Percentiles rank a stretch among this genome's conserved stretches.
Evolutionary conservation across 2,888 invertebrate species (phyloP).

Genomic region (Athalia circularis): DNA sequence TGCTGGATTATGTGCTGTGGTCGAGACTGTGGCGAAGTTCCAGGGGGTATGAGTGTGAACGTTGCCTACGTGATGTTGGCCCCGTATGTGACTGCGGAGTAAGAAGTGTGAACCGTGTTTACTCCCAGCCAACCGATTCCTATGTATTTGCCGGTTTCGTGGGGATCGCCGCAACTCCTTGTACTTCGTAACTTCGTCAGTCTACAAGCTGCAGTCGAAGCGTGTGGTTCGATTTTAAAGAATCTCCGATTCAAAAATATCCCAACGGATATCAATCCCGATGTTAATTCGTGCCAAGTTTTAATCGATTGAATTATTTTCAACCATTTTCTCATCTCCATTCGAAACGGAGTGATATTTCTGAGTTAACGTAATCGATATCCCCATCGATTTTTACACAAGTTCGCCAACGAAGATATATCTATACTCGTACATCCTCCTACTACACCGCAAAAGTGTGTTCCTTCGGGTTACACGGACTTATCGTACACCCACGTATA

Average conservation of each 20-base stretch:
- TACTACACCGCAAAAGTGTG: no score
- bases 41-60: background rate
- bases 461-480: no score
- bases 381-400: no score
- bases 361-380: no score
- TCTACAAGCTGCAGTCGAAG: conserved; percentile 32
- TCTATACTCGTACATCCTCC: no score
- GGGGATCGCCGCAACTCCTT: conserved; percentile 12
- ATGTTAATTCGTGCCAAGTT: no score
- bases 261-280: no score
- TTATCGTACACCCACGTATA: background rate
- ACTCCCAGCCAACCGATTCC: conserved; percentile 23
- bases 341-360: no score
- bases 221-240: conserved; percentile 22
- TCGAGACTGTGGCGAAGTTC: background rate
- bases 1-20: background rate
- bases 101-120: background rate
- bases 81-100: conserved; percentile 38
- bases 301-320: no score
- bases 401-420: no score
- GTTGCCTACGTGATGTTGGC: conserved; percentile 42
- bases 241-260: background rate
- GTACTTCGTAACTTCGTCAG: conserved; percentile 11
- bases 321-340: no score
- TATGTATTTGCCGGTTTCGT: conserved; percentile 25